Conservation (phyloP, 2,888 invertebrate species). For the Melolontha melolontha region DNA sequence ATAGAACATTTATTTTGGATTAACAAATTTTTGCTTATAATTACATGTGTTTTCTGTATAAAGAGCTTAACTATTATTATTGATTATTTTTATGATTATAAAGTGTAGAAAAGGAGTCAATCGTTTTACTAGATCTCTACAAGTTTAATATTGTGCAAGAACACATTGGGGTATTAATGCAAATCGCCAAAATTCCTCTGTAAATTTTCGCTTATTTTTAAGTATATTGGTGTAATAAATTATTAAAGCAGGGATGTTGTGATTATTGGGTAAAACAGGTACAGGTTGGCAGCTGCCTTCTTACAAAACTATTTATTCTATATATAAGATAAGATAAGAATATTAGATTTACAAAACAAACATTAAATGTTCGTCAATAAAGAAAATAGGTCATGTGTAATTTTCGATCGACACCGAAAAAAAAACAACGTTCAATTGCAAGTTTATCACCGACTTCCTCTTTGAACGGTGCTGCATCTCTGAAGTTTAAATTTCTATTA, state of each 20-base stretch:
- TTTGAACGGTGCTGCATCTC: background rate
- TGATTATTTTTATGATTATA: too few species aligned
- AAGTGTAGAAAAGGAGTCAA: too few species aligned
- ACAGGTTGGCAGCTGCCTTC: constrained; percentile 28
- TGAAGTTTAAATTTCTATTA: too few species aligned
- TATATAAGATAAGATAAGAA: constrained; percentile 26
- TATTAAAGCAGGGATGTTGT: constrained; percentile 1
- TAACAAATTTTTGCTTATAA: too few species aligned
- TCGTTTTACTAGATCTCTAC: too few species aligned
- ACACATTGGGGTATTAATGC: too few species aligned
- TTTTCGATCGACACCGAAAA: constrained; percentile 24
- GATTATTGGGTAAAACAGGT: constrained; percentile 8
- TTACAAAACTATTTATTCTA: constrained; percentile 30
- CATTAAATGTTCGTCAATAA: constrained; percentile 33
- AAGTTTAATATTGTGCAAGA: too few species aligned
- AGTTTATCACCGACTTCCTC: background rate
- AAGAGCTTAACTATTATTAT: too few species aligned
- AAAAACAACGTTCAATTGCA: constrained; percentile 11
- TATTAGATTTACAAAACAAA: constrained; percentile 35
- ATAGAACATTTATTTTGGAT: too few species aligned
- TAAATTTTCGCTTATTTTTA: too few species aligned
- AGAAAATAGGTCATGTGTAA: constrained; percentile 35
- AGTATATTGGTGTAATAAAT: background rate
- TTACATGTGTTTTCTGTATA: too few species aligned
- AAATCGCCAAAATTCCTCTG: too few species aligned